Percentiles rank a stretch among this genome's conserved stretches.
Evolutionary conservation across 2,113 vertebrate genomes (phyloP).

Genomic region (Seriola aureovittata): DNA sequence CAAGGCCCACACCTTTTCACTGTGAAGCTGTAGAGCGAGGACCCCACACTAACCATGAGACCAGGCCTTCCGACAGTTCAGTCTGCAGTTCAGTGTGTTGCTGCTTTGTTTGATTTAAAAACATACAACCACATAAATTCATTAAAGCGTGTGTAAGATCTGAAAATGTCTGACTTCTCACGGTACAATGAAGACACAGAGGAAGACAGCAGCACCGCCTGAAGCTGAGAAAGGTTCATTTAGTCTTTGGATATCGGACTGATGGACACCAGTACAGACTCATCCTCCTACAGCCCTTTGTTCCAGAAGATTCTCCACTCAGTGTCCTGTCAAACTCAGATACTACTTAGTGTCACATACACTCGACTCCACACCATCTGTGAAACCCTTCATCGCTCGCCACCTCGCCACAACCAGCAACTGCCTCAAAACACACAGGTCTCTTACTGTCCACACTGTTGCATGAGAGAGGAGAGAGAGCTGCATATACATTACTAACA

Average conservation of each 20-base stretch:
- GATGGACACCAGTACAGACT: background rate
- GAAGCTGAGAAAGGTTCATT: background rate
- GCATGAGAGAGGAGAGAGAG: background rate
- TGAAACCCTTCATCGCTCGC: conserved; percentile 17
- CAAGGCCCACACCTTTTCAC: too few species aligned
- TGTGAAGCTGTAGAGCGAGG: too few species aligned
- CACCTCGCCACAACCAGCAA: background rate
- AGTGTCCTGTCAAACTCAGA: conserved; percentile 66
- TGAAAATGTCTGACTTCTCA: too few species aligned
- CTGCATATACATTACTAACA: too few species aligned
- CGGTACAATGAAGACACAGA: too few species aligned
- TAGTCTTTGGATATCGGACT: background rate
- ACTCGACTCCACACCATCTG: conserved; percentile 65
- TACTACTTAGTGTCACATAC: conserved; percentile 74
- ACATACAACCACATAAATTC: too few species aligned
- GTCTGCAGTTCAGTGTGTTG: background rate
- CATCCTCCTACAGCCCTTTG: background rate
- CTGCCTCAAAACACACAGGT: background rate
- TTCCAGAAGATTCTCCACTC: conserved; percentile 23
- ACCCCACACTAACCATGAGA: too few species aligned
- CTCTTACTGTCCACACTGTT: background rate
- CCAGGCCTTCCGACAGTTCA: too few species aligned
- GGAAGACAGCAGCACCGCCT: too few species aligned
- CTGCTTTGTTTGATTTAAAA: too few species aligned
- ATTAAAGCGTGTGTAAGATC: too few species aligned